These are phyloP conservation scores for Pedionomus torquatus DNA, from an alignment of 2,113 vertebrate species.

Conservation along the genomic window DNA sequence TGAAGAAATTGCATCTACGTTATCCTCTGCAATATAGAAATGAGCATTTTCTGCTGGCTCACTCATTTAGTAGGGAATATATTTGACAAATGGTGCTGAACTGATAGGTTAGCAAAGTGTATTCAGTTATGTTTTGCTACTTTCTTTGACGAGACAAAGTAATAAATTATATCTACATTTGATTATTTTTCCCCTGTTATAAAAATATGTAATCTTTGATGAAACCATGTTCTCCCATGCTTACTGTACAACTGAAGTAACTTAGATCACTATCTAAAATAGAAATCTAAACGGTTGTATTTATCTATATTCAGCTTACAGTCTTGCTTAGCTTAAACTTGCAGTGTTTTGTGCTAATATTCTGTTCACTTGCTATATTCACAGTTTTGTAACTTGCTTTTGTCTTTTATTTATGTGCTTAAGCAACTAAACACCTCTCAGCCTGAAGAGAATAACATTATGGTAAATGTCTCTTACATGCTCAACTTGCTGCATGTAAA, in stretches of 20 bases:
- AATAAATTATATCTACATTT: neutral
- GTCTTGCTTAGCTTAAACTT: neutral
- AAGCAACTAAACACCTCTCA: constrained; percentile 83
- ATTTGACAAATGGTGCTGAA: neutral
- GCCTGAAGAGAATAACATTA: constrained; percentile 85
- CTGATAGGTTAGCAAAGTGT: neutral
- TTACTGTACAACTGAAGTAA: neutral
- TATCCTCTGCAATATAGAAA: neutral
- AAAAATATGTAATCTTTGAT: neutral
- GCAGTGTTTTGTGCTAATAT: neutral
- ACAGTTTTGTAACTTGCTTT: constrained; percentile 73
- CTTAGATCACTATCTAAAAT: neutral
- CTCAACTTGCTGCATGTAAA: constrained; percentile 91
- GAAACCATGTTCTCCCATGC: neutral
- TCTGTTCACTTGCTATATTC: constrained; percentile 43
- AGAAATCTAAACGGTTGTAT: neutral
- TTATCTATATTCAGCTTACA: neutral
- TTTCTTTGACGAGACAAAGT: neutral
- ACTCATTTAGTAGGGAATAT: neutral
- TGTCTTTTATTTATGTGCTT: constrained; percentile 77
- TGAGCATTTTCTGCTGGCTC: neutral
- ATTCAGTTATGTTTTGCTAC: neutral
- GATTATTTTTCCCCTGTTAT: neutral
- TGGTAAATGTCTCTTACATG: constrained; percentile 90
- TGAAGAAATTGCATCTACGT: neutral